These are phyloP conservation scores for Apis laboriosa DNA, from an alignment of 1,140 invertebrate species.

Conservation along the genomic window DNA sequence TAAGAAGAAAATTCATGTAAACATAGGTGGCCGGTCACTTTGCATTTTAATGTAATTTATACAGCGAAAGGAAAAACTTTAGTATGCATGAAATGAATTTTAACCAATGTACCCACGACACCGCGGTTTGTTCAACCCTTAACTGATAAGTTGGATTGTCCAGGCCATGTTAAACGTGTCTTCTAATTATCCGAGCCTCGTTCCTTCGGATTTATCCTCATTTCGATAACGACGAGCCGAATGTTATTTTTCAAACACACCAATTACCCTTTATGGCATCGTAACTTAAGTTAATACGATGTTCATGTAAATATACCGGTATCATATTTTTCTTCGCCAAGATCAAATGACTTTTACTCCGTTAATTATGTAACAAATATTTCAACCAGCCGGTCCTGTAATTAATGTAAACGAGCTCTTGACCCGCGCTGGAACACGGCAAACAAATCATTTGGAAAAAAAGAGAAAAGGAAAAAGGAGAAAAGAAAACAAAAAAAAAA, in stretches of 20 bases:
- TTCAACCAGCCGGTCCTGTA: not conserved
- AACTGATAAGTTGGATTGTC: not conserved
- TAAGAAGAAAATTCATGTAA: conserved; percentile 14
- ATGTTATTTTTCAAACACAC: not conserved
- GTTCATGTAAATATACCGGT: not conserved
- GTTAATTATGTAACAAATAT: conserved; percentile 6
- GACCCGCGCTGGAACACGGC: not conserved
- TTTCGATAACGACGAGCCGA: too few relatives aligned
- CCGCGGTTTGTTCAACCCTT: not conserved
- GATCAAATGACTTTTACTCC: not conserved
- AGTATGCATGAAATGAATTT: conserved; percentile 33
- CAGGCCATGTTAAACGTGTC: not conserved
- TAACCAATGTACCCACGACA: conserved; percentile 10
- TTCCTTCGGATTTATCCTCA: too few relatives aligned
- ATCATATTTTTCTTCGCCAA: not conserved
- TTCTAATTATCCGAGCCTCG: not conserved
- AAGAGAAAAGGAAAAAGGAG: not conserved
- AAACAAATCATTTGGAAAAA: conserved; percentile 25
- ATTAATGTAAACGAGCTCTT: conserved; percentile 8
- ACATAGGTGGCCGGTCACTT: conserved; percentile 2
- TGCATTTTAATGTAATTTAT: conserved; percentile 31
- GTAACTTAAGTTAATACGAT: not conserved
- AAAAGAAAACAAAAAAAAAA: too few relatives aligned
- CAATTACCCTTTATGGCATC: not conserved
- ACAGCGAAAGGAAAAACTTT: conserved; percentile 18